Evolutionary conservation across 1,140 invertebrate genomes (phyloP).

Genomic region (Heliconius himera): DNA sequence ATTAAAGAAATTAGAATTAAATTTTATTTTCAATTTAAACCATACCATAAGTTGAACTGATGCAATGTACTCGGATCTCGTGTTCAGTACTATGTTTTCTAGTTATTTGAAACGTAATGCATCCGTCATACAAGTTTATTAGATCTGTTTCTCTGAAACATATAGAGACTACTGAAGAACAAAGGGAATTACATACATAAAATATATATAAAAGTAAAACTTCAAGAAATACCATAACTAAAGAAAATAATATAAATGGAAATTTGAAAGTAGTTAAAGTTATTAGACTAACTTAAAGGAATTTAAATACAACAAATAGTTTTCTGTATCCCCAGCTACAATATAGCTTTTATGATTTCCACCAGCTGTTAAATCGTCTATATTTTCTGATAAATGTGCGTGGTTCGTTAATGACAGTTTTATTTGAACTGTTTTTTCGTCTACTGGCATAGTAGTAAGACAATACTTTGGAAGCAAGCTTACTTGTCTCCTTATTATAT

Average conservation of each 20-base stretch:
- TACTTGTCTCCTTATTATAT: conserved; percentile 72
- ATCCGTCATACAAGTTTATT: conserved; percentile 64
- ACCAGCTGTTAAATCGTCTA: conserved; percentile 66
- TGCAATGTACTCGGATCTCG: conserved; percentile 69
- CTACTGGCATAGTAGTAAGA: conserved; percentile 53
- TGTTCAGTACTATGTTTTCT: conserved; percentile 64
- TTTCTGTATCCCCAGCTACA: conserved; percentile 79
- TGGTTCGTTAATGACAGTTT: conserved; percentile 63
- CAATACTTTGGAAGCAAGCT: conserved; percentile 73
- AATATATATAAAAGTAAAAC: background rate
- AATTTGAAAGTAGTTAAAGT: background rate
- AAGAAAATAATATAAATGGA: too few species aligned
- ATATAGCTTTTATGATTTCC: conserved; percentile 68
- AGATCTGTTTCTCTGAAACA: conserved; percentile 65
- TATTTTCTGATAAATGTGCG: conserved; percentile 61
- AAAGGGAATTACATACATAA: too few species aligned
- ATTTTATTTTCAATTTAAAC: background rate
- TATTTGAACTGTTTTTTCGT: conserved; percentile 52
- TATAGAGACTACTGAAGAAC: background rate
- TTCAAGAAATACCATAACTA: too few species aligned
- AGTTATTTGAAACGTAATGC: conserved; percentile 59
- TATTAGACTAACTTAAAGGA: conserved; percentile 59
- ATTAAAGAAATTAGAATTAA: background rate
- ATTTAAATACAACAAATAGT: conserved; percentile 69
- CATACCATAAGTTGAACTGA: conserved; percentile 74